Base-by-base conservation (phyloP, 1,140 invertebrate species). In the Ctenoplectra terminalis region DNA sequence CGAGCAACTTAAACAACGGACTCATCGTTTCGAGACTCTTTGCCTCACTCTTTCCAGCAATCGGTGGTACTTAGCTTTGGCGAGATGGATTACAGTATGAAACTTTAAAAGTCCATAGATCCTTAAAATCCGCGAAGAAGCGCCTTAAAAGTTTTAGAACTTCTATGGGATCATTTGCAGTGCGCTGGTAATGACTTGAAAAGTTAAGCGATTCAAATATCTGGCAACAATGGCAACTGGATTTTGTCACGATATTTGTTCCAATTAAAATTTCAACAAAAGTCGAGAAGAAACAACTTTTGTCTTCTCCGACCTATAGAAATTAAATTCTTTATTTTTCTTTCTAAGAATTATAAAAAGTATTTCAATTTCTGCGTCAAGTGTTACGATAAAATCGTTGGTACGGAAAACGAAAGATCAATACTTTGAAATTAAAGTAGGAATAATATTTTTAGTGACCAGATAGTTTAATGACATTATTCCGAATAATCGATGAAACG, bases 51-150 rank as follows among this genome's bases (percentile, higher is more conserved):
- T 23, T 37, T n/a, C 37, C 11, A 15, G 29, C 37, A 72, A 72
- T 72, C 37, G 54, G 37, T 40, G 7, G 54, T 31, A 58, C 37
- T 72, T 58, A 72, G 26, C 54, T 23, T 5, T 5, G 37, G n/a
- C 23, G 37, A 72, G 70, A 72, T 72, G 70, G 52, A 72, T 72
- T 58, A 43, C 70, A 31, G 54, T n/a, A 31, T 72, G 70, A 72
- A 72, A 72, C 70, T 72, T 72, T 72, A 29, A 72, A 72, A 72
- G 70, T 72, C 26, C 70, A 46, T 58, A 46, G 54, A 72, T 72
- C 37, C 37, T 72, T 6, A 9, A 23, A 72, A 31, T 58, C 48
- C 67, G 46, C 23, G 54, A 13, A 31, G 70, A 60, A 72, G 17
- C 40, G 40, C 17, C 56, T 73, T 43, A 46, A 31, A 71, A 78